phyloP scores from a whole-genome alignment of 2,797 vertebrate genomes.

The Threskiornis aethiopicus region DNA sequence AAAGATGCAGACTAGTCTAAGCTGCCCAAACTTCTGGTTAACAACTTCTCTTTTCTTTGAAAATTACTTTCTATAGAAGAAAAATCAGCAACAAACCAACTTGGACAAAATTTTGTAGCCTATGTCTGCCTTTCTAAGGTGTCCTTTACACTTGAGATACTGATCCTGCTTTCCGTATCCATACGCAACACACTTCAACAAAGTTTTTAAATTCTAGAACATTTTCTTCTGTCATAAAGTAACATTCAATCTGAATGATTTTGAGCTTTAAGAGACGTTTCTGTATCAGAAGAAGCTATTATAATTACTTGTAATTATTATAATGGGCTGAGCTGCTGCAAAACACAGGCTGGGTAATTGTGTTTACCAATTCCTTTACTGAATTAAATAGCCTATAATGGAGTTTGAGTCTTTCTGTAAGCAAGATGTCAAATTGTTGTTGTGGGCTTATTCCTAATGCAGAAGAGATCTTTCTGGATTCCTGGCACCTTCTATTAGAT shows the following conservation, averaged over 20 bases:
- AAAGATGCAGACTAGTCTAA: background rate
- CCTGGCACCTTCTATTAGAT: background rate
- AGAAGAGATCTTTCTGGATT: background rate
- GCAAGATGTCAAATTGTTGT: background rate
- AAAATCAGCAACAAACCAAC: background rate
- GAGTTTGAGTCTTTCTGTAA: background rate
- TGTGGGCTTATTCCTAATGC: background rate
- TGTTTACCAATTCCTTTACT: background rate
- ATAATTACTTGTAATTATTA: background rate
- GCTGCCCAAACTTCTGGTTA: background rate
- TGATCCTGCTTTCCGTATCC: background rate
- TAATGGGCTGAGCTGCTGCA: background rate
- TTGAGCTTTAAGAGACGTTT: background rate
- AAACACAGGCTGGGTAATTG: background rate
- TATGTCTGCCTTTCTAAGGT: background rate
- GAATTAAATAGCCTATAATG: constrained; percentile 4
- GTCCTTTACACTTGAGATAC: background rate
- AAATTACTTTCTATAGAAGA: background rate
- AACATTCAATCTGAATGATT: background rate
- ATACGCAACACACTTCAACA: background rate
- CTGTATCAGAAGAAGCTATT: background rate
- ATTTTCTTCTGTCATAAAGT: background rate
- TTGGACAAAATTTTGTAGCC: background rate
- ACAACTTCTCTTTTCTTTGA: background rate
- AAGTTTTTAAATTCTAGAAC: background rate